Conservation (phyloP, 1,140 invertebrate genomes). For the Phortica variegata region DNA sequence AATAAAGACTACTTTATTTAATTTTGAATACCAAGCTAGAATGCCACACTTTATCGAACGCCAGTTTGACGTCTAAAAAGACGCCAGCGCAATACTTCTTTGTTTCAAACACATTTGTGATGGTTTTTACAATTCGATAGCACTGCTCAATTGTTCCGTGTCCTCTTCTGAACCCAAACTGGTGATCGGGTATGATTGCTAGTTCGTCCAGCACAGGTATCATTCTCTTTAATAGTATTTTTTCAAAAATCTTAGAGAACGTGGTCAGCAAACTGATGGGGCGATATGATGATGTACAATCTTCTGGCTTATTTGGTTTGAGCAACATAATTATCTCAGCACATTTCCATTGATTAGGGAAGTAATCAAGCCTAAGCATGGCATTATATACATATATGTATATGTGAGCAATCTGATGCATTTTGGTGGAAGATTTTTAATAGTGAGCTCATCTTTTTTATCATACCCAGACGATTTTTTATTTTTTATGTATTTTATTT, state of each 20-base stretch:
- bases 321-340: too few relatives aligned
- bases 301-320: too few relatives aligned
- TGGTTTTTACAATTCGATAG: background rate
- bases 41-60: background rate
- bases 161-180: too few relatives aligned
- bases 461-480: conserved; percentile 15
- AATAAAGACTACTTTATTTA: too few relatives aligned
- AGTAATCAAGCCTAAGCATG: conserved; percentile 1
- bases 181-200: background rate
- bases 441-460: background rate
- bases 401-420: background rate
- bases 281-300: background rate
- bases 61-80: background rate
- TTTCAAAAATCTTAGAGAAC: too few relatives aligned
- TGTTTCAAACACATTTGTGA: background rate
- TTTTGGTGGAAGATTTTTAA: conserved; percentile 4
- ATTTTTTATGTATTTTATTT: too few relatives aligned
- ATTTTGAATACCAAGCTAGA: background rate
- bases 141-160: background rate
- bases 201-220: background rate
- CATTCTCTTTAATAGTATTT: too few relatives aligned
- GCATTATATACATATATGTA: conserved; percentile 1
- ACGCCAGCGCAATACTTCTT: too few relatives aligned
- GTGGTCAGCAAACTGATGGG: conserved; percentile 6
- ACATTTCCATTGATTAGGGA: conserved; percentile 4